phyloP scores from a whole-genome alignment of 2,113 vertebrate genomes.

The Chaetodon auriga region DNA sequence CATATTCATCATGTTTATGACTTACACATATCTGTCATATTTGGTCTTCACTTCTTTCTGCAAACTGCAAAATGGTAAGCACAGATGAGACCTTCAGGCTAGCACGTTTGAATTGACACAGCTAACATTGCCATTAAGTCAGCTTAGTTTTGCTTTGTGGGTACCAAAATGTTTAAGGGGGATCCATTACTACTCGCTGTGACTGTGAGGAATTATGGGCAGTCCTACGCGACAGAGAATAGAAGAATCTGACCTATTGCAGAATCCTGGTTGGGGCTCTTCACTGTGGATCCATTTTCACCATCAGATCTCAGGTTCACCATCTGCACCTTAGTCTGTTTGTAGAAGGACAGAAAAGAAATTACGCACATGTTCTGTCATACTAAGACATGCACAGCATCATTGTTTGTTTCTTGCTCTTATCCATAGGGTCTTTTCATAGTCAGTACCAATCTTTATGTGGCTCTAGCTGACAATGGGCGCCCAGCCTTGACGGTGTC shows the following conservation, averaged over 20 bases:
- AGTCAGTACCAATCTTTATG: neutral
- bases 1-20: conserved; percentile 51
- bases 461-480: neutral
- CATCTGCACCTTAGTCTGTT: conserved; percentile 74
- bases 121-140: conserved; percentile 10
- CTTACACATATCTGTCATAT: conserved; percentile 75
- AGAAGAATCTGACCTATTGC: conserved; percentile 84
- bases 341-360: conserved; percentile 23
- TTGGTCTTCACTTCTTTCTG: conserved; percentile 80
- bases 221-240: neutral
- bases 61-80: conserved; percentile 77
- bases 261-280: conserved; percentile 86
- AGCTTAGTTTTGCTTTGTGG: neutral
- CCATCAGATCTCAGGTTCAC: conserved; percentile 81
- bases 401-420: neutral
- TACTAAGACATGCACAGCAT: neutral
- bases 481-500: neutral
- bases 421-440: neutral
- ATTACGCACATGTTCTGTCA: conserved; percentile 1
- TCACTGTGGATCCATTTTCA: conserved; percentile 83
- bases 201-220: neutral
- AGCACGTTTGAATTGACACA: conserved; percentile 17
- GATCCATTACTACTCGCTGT: neutral
- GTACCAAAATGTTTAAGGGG: neutral
- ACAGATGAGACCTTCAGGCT: conserved; percentile 57